Evolutionary conservation across 2,888 invertebrate species (phyloP), one percentile per base, ranked within the genome.

Genomic region (Mamestra brassicae): DNA sequence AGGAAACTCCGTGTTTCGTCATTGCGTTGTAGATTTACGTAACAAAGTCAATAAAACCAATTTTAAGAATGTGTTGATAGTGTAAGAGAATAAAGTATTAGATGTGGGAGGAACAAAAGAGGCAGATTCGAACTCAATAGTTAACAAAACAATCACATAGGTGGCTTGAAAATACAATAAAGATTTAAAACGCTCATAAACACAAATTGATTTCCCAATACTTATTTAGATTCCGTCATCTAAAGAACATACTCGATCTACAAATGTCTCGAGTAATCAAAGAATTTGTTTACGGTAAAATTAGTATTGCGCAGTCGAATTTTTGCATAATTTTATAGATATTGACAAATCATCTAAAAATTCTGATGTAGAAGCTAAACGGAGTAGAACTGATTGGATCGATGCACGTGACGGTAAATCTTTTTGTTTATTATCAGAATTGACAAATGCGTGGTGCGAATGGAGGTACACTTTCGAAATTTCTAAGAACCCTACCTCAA

Each of bases 241-340:
- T 11, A 54, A n/a, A 54, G 10, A 76, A 62, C 42, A 50, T 4
- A 42, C 13, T 34, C 5, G 45, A 57, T 62, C 36, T 38, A 45
- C 8, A 60, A 60, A 78, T 38, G 62, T 42, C 50, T 42, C 36
- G 42, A 10, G 1, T 11, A 42, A 47, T 57, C 57, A 45, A 50
- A 68, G 10, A 80, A 61, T 76, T 73, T 81, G 76, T 82, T 76
- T 73, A 85, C 76, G 17, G 60, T 75, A 65, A 76, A 45, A 72
- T 67, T 68, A 1, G 1, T 68, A 60, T 76, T 85, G 76, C 81
- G 81, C 71, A 78, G 72, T 67, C 65, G 52, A 69, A 65, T 78
- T 78, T 76, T 76, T 75, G 80, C 77, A 80, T 82, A 86, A 72
- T 81, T 76, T 75, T 62, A 58, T 66, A 69, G 63, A 72, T 83